A percentile compares a stretch with the other conserved stretches of the same genome.
These are phyloP conservation scores for Boulengeromyrus knoepffleri DNA, from an alignment of 2,113 vertebrate genomes.

Conservation along the genomic window DNA sequence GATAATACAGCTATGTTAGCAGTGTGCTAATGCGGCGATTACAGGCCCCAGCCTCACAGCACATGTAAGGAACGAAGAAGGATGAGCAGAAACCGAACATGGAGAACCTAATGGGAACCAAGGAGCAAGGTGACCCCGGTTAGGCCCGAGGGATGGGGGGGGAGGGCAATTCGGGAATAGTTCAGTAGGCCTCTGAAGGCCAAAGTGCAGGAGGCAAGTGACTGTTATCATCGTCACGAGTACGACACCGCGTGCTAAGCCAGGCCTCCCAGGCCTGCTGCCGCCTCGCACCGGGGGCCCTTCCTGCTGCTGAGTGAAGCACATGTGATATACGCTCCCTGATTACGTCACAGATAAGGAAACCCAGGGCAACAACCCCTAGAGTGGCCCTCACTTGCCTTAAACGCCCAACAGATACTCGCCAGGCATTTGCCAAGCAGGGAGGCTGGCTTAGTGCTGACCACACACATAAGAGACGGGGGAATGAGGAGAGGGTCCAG, in stretches of 20 bases:
- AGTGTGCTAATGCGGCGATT: slow-evolving; percentile 19
- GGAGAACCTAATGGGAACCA: not conserved
- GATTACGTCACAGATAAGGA: not conserved
- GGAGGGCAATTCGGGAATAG: not conserved
- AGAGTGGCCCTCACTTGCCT: not conserved
- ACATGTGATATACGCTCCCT: not conserved
- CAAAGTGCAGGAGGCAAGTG: not conserved
- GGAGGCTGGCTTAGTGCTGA: not conserved
- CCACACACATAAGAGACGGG: not conserved
- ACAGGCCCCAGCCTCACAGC: slow-evolving; percentile 19
- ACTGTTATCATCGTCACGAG: not conserved
- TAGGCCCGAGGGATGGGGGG: not conserved
- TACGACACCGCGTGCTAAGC: not conserved
- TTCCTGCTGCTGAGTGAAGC: not conserved
- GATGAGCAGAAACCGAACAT: not conserved
- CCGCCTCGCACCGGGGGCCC: not conserved
- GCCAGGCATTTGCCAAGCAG: not conserved
- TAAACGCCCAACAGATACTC: not conserved
- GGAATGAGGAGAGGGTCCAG: not conserved
- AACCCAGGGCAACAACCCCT: not conserved
- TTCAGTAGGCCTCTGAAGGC: not conserved
- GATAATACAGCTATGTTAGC: slow-evolving; percentile 31
- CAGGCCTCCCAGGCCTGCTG: not conserved
- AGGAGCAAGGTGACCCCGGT: not conserved
- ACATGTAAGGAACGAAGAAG: slow-evolving; percentile 8